Base-by-base conservation (phyloP, 2,797 vertebrate species). In the Crenichthys baileyi region DNA sequence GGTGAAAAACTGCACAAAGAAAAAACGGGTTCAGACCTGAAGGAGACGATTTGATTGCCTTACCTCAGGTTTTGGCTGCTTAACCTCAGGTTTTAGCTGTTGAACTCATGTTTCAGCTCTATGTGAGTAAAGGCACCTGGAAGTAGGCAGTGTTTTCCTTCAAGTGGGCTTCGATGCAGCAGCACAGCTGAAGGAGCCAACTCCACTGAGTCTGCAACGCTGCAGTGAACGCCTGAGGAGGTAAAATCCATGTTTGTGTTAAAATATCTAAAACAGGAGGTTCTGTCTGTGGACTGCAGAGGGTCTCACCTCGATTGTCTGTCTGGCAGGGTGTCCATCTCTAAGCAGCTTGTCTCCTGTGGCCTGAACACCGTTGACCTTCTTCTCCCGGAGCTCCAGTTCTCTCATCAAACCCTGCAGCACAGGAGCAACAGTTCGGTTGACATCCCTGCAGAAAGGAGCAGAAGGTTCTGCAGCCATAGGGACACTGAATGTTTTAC, bases 131-230 rank as follows among this genome's bases (percentile, higher is more conserved):
- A 70, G 58, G 5, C 79, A 98, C 98, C 96, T 99, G 97, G 93
- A 97, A 98, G 92, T 98, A 97, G 78, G 96, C 95, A 0, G 96
- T 94, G 91, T 98, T 99, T 91, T 99, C 97, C 88, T 97, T 98
- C 70, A 99, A 94, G 90, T 99, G 97, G 0, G 96, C 95, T 90
- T 99, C 98, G 0, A 98, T 94, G 77, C 98, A 99, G 90, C 98
- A 98, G 90, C 97, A 99, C 55, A 99, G 90, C 94, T 99, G 98
- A 0, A 99, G 96, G 90, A 97, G 95, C 98, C 98, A 99, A 55
- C 97, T 98, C 98, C 98, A 99, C 94, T 99, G 97, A 0, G 98
- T 99, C 95, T 98, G 98, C 84, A 99, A 92, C 0, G 97, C 98
- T 0, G 95, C 97, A 78, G 96, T 97, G 93, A 98, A 99, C 0